Percentiles rank a stretch among this genome's conserved stretches.
Evolutionary conservation across 2,797 vertebrate species (phyloP).

Genomic region (Distichodus sexfasciatus): DNA sequence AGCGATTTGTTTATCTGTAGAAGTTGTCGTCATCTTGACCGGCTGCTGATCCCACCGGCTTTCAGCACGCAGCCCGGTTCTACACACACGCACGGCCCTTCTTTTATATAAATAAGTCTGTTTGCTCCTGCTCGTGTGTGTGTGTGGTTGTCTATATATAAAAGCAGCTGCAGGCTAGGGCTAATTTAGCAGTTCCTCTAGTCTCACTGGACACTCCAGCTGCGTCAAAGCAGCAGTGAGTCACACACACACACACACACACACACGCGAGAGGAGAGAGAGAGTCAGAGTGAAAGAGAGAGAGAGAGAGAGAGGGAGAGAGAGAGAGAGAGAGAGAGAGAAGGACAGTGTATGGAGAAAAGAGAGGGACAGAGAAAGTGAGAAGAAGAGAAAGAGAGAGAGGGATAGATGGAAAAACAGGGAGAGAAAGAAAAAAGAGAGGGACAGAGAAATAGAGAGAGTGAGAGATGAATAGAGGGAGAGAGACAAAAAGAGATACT

Average conservation of each 20-base stretch:
- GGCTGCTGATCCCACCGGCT: not conserved
- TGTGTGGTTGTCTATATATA: slow-evolving; percentile 44
- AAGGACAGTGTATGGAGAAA: no score
- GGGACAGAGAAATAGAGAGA: no score
- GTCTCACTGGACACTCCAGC: slow-evolving; percentile 53
- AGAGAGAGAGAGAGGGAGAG: no score
- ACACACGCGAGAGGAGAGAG: no score
- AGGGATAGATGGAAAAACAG: no score
- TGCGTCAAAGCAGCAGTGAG: slow-evolving; percentile 48
- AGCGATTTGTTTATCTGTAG: slow-evolving; percentile 12
- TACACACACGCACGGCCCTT: slow-evolving; percentile 22
- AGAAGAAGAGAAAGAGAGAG: no score
- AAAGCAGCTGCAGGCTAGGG: slow-evolving; percentile 47
- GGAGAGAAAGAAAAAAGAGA: no score
- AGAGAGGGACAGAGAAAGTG: no score
- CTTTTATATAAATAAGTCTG: slow-evolving; percentile 31
- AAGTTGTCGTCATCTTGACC: slow-evolving; percentile 26
- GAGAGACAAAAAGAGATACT: no score
- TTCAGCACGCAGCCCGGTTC: not conserved
- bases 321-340: no score
- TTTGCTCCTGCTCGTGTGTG: slow-evolving; percentile 29
- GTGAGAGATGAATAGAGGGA: no score
- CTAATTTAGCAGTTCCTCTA: slow-evolving; percentile 48
- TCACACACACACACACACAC: slow-evolving; percentile 13
- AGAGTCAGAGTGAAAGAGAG: no score